phyloP scores from a whole-genome alignment of 2,888 invertebrate species.

The Coelinius sp. region DNA sequence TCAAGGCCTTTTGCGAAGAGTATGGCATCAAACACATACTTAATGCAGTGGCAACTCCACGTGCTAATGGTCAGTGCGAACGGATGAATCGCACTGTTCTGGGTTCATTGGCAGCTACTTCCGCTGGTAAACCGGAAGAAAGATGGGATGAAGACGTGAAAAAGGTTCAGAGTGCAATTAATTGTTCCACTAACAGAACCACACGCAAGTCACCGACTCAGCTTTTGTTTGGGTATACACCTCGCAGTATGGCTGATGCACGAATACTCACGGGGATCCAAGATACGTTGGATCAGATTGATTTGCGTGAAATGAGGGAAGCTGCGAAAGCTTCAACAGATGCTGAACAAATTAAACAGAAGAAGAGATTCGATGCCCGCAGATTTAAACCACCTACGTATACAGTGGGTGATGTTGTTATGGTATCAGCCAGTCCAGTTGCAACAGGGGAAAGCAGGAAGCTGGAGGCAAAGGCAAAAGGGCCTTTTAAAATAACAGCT shows the following conservation, averaged over 20 bases:
- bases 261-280: conserved; percentile 43
- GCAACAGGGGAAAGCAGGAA: conserved; percentile 43
- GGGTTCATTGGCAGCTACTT: not conserved
- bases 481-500: conserved; percentile 49
- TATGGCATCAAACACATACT: conserved; percentile 46
- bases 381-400: not conserved
- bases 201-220: not conserved
- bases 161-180: conserved; percentile 47
- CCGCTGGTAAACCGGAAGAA: conserved; percentile 48
- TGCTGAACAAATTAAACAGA: not conserved
- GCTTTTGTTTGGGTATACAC: not conserved
- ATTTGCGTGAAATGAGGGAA: conserved; percentile 63
- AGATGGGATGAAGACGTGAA: conserved; percentile 37
- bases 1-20: conserved; percentile 57
- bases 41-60: conserved; percentile 54
- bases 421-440: not conserved
- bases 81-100: conserved; percentile 50
- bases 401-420: not conserved
- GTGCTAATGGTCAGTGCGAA: conserved; percentile 55
- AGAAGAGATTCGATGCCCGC: not conserved
- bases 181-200: conserved; percentile 29
- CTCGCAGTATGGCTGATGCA: not conserved
- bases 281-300: conserved; percentile 57
- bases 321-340: conserved; percentile 40
- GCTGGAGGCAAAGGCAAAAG: conserved; percentile 45